Evolutionary conservation across 2,888 invertebrate species (phyloP).

Genomic region (Gymnoscelis rufifasciata): DNA sequence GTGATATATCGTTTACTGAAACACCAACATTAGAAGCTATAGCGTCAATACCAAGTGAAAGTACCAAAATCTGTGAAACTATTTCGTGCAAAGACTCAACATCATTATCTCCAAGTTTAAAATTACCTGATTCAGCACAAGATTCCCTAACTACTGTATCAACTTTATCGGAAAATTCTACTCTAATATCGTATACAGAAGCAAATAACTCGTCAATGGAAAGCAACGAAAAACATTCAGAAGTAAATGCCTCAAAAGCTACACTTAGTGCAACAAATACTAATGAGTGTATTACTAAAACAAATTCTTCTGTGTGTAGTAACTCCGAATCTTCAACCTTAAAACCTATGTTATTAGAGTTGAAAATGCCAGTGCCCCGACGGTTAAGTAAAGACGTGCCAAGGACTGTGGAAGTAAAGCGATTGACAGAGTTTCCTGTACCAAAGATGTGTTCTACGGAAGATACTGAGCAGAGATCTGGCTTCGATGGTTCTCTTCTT

Average conservation of each 20-base stretch:
- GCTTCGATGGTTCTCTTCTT: slow-evolving; percentile 80
- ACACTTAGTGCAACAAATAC: not conserved
- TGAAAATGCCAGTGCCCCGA: slow-evolving; percentile 28
- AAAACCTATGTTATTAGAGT: slow-evolving; percentile 25
- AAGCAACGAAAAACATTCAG: not conserved
- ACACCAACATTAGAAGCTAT: slow-evolving; percentile 1
- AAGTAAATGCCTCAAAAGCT: slow-evolving; percentile 1
- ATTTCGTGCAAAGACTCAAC: not conserved
- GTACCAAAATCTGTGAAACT: too few species aligned
- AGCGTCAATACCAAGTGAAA: not conserved
- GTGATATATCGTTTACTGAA: not conserved
- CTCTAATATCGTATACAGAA: not conserved
- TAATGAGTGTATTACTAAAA: too few species aligned
- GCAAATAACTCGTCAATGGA: not conserved
- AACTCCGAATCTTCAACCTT: not conserved
- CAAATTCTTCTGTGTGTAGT: slow-evolving; percentile 2
- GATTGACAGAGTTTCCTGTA: slow-evolving; percentile 79
- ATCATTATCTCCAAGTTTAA: not conserved
- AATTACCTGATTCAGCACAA: not conserved
- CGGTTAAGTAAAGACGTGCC: slow-evolving; percentile 29
- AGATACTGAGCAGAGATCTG: slow-evolving; percentile 40
- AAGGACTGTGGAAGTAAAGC: slow-evolving; percentile 48
- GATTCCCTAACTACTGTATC: slow-evolving; percentile 8
- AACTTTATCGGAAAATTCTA: not conserved
- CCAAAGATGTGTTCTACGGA: slow-evolving; percentile 43